Base-by-base conservation (phyloP, 2,888 invertebrate genomes). In the Serripes groenlandicus region DNA sequence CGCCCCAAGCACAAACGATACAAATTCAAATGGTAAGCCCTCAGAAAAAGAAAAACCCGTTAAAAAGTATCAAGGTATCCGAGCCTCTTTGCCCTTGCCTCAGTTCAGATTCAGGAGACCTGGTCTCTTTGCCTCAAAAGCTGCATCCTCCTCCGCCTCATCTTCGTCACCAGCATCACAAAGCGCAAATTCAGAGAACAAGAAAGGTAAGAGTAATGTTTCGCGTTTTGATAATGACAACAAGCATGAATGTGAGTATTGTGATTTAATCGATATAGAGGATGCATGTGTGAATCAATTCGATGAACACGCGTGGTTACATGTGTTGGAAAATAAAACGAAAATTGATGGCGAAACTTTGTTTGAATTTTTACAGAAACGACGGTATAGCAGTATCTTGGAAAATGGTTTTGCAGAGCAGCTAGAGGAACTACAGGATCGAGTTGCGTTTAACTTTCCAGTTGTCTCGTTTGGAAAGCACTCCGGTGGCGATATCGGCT, bases 301-400 rank as follows among this genome's bases (percentile, higher is more conserved):
- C 26, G 37, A 21, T 26, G 42, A 37, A 26, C 42, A 42, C 11
- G 35, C 58, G 23, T 82, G 85, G 82, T 74, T 87, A 85, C 87
- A 85, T 87, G 81, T 72, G 62, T 68, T 81, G 42, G 83, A 85
- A 77, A 58, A 52, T 77, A 83, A 84, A 69, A 79, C 81, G 72
- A 85, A 85, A 78, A 82, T 64, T 83, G 85, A 87, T 66, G 85
- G 83, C 70, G 87, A 87, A 83, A 85, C 79, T 85, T 81, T 90
- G 72, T 88, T 87, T 87, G 85, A 85, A 81, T 90, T 88, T 81
- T 90, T 89, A 73, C 90, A 90, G 90, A 90, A 88, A 90, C 90
- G 81, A 90, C 90, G 76, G 90, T 90, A 86, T 90, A 89, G 86
- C 85, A 80, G 80, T 49, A 74, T 87, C 1, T 69, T 85, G 75